Conservation (phyloP, 2,113 vertebrate species). For the Lethenteron camtschaticum region DNA sequence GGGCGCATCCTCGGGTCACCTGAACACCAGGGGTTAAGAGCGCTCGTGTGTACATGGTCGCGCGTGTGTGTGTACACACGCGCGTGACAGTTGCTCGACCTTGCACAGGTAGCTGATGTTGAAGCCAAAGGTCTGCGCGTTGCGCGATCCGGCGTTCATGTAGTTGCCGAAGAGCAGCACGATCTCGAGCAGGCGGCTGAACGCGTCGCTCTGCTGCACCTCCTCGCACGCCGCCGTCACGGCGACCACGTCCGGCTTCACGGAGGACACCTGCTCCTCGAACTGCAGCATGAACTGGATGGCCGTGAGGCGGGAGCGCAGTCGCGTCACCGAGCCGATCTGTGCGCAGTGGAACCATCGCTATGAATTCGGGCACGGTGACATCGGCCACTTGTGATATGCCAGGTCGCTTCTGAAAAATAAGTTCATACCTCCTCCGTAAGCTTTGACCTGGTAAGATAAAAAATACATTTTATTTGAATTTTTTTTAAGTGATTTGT, state of each 20-base stretch:
- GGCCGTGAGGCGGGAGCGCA: slow-evolving; percentile 52
- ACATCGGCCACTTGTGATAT: no score
- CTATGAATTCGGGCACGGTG: no score
- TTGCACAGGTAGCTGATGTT: slow-evolving; percentile 84
- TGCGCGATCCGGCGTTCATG: slow-evolving; percentile 93
- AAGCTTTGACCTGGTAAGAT: no score
- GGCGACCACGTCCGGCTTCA: slow-evolving; percentile 78
- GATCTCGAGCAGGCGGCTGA: slow-evolving; percentile 50
- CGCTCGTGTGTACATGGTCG: not conserved
- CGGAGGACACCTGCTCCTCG: slow-evolving; percentile 85
- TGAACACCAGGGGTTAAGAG: no score
- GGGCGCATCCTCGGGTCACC: no score
- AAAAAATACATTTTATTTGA: no score
- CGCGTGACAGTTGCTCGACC: slow-evolving; percentile 24
- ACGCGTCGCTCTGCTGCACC: slow-evolving; percentile 75
- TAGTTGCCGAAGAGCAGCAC: slow-evolving; percentile 80
- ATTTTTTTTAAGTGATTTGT: no score
- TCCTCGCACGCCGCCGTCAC: slow-evolving; percentile 88
- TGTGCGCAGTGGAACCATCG: slow-evolving; percentile 15
- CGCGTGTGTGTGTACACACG: not conserved
- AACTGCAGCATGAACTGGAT: slow-evolving; percentile 81
- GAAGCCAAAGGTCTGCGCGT: slow-evolving; percentile 82
- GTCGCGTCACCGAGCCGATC: slow-evolving; percentile 88
- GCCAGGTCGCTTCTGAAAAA: no score
- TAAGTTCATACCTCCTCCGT: no score